Evolutionary conservation across 1,140 invertebrate species (phyloP).

Genomic region (Platorchestia sp.): DNA sequence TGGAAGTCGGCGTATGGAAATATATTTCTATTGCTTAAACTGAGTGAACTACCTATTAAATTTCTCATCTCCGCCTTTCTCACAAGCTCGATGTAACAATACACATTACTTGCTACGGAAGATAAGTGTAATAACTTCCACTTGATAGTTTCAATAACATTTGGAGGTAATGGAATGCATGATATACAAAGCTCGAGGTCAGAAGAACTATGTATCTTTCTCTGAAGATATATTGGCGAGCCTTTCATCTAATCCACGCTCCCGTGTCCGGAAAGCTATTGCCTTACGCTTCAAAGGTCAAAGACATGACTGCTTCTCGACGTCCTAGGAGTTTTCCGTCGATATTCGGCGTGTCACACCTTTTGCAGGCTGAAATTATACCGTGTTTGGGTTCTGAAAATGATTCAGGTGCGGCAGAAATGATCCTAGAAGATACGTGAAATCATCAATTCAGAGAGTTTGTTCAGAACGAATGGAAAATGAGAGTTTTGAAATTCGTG

Average conservation of each 20-base stretch:
- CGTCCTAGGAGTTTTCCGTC: not conserved
- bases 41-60: not conserved
- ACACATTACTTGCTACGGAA: not conserved
- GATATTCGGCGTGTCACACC: not conserved
- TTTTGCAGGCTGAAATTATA: not conserved
- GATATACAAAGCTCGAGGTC: not conserved
- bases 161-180: not conserved
- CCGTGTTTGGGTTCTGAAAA: not conserved
- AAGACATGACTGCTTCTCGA: not conserved
- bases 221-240: not conserved
- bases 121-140: not conserved
- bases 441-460: not conserved
- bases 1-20: not conserved
- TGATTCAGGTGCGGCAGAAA: not conserved
- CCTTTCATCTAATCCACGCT: not conserved
- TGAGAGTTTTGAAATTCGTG: not conserved
- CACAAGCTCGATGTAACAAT: not conserved
- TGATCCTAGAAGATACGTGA: not conserved
- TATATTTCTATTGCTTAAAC: not conserved
- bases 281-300: not conserved
- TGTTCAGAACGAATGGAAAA: not conserved
- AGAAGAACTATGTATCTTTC: not conserved
- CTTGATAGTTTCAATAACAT: not conserved
- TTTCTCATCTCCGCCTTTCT: not conserved
- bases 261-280: not conserved